Percentiles rank a stretch among this genome's conserved stretches.
Conservation (phyloP, 2,888 invertebrate genomes). For the Andricus curvator region DNA sequence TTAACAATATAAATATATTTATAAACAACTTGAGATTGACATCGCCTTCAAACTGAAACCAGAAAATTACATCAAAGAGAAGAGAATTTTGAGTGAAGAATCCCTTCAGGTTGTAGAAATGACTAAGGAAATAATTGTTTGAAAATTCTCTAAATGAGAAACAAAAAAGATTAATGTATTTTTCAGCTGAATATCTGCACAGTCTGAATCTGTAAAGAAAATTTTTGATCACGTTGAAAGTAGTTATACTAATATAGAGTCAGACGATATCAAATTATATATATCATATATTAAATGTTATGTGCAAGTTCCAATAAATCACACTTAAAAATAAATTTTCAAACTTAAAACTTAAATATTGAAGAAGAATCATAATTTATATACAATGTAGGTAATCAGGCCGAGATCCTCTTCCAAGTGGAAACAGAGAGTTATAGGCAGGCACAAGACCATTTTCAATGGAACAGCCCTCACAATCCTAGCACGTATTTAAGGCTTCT, state of each 20-base stretch:
- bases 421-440: background rate
- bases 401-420: background rate
- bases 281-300: background rate
- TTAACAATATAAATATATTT: too few relatives aligned
- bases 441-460: conserved; percentile 13
- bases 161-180: too few relatives aligned
- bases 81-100: too few relatives aligned
- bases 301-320: background rate
- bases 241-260: background rate
- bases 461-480: conserved; percentile 16
- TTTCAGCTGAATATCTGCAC: too few relatives aligned
- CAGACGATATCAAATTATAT: background rate
- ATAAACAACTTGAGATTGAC: too few relatives aligned
- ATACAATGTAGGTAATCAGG: background rate
- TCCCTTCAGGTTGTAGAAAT: too few relatives aligned
- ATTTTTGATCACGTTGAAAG: background rate
- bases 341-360: background rate
- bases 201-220: too few relatives aligned
- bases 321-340: background rate
- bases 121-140: too few relatives aligned
- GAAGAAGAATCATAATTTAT: background rate
- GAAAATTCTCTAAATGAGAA: too few relatives aligned
- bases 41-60: too few relatives aligned
- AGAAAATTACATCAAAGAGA: too few relatives aligned
- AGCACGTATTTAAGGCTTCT: background rate